Percentiles rank a stretch among this genome's conserved stretches.
phyloP scores from a whole-genome alignment of 2,888 invertebrate genomes.

The Rhodophaea formosa region DNA sequence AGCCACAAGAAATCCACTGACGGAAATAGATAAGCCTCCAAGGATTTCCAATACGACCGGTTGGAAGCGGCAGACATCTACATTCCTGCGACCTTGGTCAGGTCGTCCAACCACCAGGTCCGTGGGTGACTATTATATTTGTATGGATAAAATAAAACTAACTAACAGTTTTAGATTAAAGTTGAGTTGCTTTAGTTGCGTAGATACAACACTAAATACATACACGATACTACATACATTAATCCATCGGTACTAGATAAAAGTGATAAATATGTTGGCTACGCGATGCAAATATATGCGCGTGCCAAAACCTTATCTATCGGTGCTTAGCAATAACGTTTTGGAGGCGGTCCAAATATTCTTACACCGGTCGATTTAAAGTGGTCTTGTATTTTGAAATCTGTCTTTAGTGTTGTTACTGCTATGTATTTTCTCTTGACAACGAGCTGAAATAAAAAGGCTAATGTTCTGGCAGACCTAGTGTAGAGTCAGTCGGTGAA shows the following conservation, averaged over 20 bases:
- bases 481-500: too few species aligned
- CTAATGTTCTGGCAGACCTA: background rate
- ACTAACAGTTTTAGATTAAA: too few species aligned
- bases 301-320: slow-evolving; percentile 53
- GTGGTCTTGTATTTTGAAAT: slow-evolving; percentile 25
- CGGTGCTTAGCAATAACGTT: slow-evolving; percentile 49
- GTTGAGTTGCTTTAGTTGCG: too few species aligned
- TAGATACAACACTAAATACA: too few species aligned
- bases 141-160: too few species aligned
- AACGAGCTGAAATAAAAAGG: background rate
- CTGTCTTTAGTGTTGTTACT: background rate
- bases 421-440: background rate
- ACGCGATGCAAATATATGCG: slow-evolving; percentile 36
- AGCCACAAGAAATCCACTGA: too few species aligned
- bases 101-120: too few species aligned
- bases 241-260: background rate
- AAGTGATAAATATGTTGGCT: slow-evolving; percentile 35
- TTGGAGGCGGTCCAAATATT: slow-evolving; percentile 52
- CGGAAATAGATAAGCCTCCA: too few species aligned
- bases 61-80: too few species aligned
- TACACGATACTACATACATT: background rate
- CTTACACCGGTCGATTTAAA: slow-evolving; percentile 36
- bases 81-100: too few species aligned
- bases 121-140: too few species aligned
- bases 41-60: too few species aligned